Evolutionary conservation across 1,140 invertebrate species (phyloP), one percentile per base, ranked within the genome.

Genomic region (Scaptomyza hsui): DNA sequence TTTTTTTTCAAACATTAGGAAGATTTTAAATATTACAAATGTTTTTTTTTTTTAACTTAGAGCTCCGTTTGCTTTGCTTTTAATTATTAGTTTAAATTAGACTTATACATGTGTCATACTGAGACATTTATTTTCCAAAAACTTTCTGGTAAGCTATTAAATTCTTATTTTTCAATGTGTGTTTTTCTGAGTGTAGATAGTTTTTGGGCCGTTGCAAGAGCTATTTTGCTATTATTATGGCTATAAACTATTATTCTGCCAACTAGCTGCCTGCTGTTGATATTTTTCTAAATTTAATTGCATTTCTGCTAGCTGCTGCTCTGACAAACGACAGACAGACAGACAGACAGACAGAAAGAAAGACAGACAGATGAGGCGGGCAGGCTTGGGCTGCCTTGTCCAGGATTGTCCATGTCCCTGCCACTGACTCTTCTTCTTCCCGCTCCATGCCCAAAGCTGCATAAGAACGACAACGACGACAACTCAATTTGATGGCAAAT

Each of bases 401-500:
- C 55, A 19, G 12, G 44, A 26, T 32, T 56, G 32, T 9, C 19
- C 15, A 26, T 44, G 47, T 10, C 16, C 10, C 18, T 16, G 19
- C 10, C 12, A 7, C 5, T 48, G 18, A 4, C 24, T n/a, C n/a
- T n/a, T n/a, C n/a, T n/a, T n/a, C 24, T 6, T 26, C 4, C 26
- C 10, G 26, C 47, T n/a, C 21, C 45, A 32, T 10, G n/a, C 9
- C 49, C 37, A 55, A 55, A 55, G 41, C 52, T 55, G 52, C 42
- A 56, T 29, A 35, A 48, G n/a, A 44, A 60, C 56, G 6, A 47
- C 59, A 39, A 19, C 41, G 26, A 59, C 41, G 77, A 88, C 82
- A 88, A 88, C 82, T 88, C 82, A 88, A 88, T 90, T 90, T 89
- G 83, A 81, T 78, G 69, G 82, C 76, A 90, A 90, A 90, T 90